These are phyloP conservation scores for Danionella dracula DNA, from an alignment of 2,797 vertebrate genomes.

Conservation along the genomic window DNA sequence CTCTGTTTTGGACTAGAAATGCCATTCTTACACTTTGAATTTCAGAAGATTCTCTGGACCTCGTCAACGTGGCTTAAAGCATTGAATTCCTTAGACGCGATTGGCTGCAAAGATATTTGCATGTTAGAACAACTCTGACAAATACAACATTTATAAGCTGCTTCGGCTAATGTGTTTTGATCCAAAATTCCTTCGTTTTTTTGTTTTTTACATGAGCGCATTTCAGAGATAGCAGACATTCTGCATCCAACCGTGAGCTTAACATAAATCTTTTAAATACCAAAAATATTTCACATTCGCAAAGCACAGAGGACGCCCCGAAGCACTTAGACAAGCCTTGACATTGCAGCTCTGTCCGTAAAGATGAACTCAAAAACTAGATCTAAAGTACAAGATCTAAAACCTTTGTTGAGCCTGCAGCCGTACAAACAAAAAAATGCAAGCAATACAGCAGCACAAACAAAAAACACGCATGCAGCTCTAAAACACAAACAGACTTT, in stretches of 20 bases:
- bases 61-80: no score
- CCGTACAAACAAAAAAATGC: neutral
- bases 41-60: no score
- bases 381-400: neutral
- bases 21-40: no score
- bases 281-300: neutral
- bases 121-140: no score
- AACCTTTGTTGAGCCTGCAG: neutral
- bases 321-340: neutral
- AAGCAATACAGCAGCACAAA: neutral
- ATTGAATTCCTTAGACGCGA: no score
- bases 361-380: neutral
- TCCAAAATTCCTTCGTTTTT: no score
- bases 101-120: no score
- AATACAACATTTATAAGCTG: no score
- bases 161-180: no score
- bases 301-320: neutral
- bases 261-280: neutral
- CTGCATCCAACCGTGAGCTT: neutral
- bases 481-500: conserved; percentile 5
- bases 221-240: neutral
- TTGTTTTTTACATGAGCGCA: neutral
- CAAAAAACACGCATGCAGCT: neutral
- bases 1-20: no score
- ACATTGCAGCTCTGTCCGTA: neutral